Base-by-base conservation (phyloP, 1,140 invertebrate species). In the Leptopilina boulardi region DNA sequence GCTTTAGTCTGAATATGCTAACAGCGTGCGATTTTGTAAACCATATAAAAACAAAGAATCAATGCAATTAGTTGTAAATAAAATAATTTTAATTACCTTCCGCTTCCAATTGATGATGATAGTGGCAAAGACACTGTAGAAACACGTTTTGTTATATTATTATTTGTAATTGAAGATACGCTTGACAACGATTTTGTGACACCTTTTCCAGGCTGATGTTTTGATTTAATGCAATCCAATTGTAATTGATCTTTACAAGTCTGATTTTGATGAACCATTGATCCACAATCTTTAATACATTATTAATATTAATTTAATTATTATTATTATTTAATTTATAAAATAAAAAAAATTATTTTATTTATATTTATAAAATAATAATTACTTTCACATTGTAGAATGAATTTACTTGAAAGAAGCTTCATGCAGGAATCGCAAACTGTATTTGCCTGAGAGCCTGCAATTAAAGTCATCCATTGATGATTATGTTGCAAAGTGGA, bases 341-440 rank as follows among this genome's bases (percentile, higher is more conserved):
- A 19, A 72, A 71, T 71, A 21, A 42, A n/a, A n/a, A n/a, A n/a
- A n/a, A n/a, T n/a, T n/a, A n/a, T n/a, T n/a, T n/a, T n/a, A n/a
- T 44, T 23, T 42, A 0, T 4, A 13, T 18, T 70, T 47, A 38
- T 15, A 41, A 19, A 72, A 71, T 71, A 21, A 42, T 59, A 91
- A 93, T 92, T 91, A 95, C 94, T 94, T 91, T 95, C 94, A 91
- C 94, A 95, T 77, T 93, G 92, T 11, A 95, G 87, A 77, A 94
- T 93, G 13, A 95, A 93, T 89, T 96, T 97, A 91, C 96, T 97
- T 75, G 94, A 93, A 82, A 97, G 92, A 10, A 94, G 92, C 88
- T 96, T 96, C 83, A 93, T 93, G 90, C 97, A 98, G 87, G 94
- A 95, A 91, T 97, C 95, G 91, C 97, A 98, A 70, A 84, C 76